Base-by-base conservation (phyloP, 2,888 invertebrate genomes). In the Yponomeuta plumbellus region DNA sequence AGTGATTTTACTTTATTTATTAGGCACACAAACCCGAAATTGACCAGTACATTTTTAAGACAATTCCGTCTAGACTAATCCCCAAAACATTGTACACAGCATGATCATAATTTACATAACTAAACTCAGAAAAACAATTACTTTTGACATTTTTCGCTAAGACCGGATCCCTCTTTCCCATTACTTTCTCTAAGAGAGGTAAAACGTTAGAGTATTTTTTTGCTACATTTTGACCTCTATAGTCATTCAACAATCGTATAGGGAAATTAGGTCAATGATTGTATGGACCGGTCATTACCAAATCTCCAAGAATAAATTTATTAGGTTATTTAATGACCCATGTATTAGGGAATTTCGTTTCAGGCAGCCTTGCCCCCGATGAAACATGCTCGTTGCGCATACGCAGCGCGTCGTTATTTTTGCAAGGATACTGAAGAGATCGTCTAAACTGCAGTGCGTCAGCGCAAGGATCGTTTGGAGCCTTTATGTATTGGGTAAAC, bases 361-460 rank as follows among this genome's bases (percentile, higher is more conserved):
- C 59, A 21, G 20, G 62, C 44, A 52, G 34, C 34, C 34, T 34
- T 39, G 34, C 13, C 39, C 34, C 20, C 44, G 17, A 52, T 52
- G 34, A 8, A 20, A 34, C 34, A 5, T 62, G 34, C 23, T 6
- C 13, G 39, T n/a, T 34, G 34, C 34, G 56, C n/a, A n/a, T 21
- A n/a, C 26, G 22, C 57, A 17, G 34, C 20, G 23, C 56, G 57
- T 34, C 17, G 34, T 21, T 57, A 65, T 57, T 57, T 57, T 40
- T 23, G 62, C 26, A 20, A 59, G 61, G 61, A 26, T 61, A 61
- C n/a, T 34, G 62, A 62, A 20, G 39, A 17, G 62, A 62, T 62
- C 62, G 26, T 21, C 26, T n/a, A 34, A 23, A 62, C 62, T n/a
- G 39, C 62, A 62, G 20, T 34, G 62, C 62, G 62, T 62, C 62